These are phyloP conservation scores for Wiebesia pumilae DNA, from an alignment of 1,140 invertebrate genomes.

Conservation along the genomic window DNA sequence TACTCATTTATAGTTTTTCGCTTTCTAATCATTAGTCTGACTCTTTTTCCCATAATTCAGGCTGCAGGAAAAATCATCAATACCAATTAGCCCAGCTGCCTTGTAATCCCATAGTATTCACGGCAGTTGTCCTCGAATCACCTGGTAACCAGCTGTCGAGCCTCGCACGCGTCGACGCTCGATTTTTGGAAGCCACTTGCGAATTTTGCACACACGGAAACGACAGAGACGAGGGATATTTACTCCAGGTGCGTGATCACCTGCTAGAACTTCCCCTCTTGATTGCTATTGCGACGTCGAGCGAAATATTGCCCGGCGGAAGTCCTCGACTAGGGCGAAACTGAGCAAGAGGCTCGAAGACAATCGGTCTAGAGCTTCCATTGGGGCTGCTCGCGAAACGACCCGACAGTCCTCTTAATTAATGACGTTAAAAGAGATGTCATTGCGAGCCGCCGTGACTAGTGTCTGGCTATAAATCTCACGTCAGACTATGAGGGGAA, in stretches of 20 bases:
- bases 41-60: not conserved
- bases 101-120: not conserved
- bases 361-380: slow-evolving; percentile 54
- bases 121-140: slow-evolving; percentile 57
- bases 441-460: no score
- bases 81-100: not conserved
- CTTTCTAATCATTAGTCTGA: no score
- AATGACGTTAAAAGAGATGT: not conserved
- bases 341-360: slow-evolving; percentile 56
- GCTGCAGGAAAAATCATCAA: slow-evolving; percentile 21
- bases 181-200: slow-evolving; percentile 35
- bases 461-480: not conserved
- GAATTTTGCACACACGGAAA: slow-evolving; percentile 16
- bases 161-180: slow-evolving; percentile 29
- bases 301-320: slow-evolving; percentile 65
- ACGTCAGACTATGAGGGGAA: not conserved
- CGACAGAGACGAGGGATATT: not conserved
- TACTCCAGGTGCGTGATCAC: slow-evolving; percentile 68
- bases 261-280: slow-evolving; percentile 53
- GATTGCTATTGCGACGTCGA: not conserved
- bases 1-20: no score
- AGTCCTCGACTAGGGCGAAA: slow-evolving; percentile 40
- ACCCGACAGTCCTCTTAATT: not conserved
- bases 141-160: slow-evolving; percentile 64
- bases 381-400: not conserved